These are phyloP conservation scores for Hydrolagus colliei DNA, from an alignment of 2,797 vertebrate genomes.

Conservation along the genomic window DNA sequence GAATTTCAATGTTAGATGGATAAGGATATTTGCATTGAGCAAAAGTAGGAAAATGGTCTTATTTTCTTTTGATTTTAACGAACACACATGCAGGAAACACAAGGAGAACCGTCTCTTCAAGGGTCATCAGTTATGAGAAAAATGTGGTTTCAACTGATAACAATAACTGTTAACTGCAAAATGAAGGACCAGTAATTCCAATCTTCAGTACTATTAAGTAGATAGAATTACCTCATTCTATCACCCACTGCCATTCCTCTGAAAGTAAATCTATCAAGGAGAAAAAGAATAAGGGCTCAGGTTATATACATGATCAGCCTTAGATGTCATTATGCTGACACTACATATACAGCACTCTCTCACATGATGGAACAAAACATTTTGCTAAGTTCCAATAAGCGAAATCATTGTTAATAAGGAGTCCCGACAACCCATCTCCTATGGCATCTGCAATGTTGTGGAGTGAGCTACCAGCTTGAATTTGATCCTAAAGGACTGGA, in stretches of 20 bases:
- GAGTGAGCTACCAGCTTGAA: not conserved
- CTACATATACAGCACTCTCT: not conserved
- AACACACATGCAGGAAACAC: conserved; percentile 25
- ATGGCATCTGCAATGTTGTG: not conserved
- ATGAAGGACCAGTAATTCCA: not conserved
- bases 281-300: conserved; percentile 43
- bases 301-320: conserved; percentile 21
- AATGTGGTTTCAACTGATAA: conserved; percentile 26
- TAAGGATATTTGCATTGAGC: no score
- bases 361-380: conserved; percentile 19
- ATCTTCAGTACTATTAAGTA: conserved; percentile 32
- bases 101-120: conserved; percentile 32
- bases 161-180: no score
- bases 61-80: conserved; percentile 16
- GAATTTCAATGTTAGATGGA: no score
- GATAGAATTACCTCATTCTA: conserved; percentile 91
- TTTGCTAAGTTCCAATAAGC: not conserved
- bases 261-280: conserved; percentile 86
- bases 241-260: conserved; percentile 95
- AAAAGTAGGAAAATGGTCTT: no score
- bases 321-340: conserved; percentile 8
- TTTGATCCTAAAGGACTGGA: not conserved
- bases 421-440: not conserved
- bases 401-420: no score
- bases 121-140: conserved; percentile 25